Conservation (phyloP, 2,797 vertebrate genomes). For the Acanthis flammea region DNA sequence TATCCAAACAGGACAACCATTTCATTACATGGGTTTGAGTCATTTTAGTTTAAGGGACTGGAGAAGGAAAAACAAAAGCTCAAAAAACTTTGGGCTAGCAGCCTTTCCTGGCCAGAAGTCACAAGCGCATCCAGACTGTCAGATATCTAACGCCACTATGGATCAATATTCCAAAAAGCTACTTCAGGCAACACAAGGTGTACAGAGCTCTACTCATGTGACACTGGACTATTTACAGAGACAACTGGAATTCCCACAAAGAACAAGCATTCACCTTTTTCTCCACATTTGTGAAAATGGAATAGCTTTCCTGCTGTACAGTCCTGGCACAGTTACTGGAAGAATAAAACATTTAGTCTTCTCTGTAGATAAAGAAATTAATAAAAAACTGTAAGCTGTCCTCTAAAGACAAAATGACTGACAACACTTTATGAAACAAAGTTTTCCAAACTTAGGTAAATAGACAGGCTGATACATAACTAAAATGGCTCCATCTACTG, state of each 20-base stretch:
- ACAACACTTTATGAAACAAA: not conserved
- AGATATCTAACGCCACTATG: not conserved
- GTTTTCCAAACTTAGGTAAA: not conserved
- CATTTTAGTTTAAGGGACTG: not conserved
- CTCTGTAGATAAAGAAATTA: not conserved
- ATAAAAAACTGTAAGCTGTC: not conserved
- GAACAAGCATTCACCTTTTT: not conserved
- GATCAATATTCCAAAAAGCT: accelerated
- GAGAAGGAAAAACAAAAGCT: not conserved
- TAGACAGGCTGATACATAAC: not conserved
- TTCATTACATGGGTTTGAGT: not conserved
- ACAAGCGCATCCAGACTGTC: not conserved
- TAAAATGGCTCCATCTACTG: conserved; percentile 42
- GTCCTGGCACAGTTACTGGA: not conserved
- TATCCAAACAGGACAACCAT: not conserved
- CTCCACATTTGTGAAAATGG: not conserved
- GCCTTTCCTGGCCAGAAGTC: not conserved
- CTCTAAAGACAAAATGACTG: not conserved
- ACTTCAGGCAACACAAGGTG: not conserved
- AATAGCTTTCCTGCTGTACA: not conserved
- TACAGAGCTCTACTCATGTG: not conserved
- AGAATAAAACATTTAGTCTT: not conserved
- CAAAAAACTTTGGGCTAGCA: not conserved
- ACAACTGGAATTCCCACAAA: not conserved
- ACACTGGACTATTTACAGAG: not conserved